Base-by-base conservation (phyloP, 2,888 invertebrate genomes). In the Synergus itoensis region DNA sequence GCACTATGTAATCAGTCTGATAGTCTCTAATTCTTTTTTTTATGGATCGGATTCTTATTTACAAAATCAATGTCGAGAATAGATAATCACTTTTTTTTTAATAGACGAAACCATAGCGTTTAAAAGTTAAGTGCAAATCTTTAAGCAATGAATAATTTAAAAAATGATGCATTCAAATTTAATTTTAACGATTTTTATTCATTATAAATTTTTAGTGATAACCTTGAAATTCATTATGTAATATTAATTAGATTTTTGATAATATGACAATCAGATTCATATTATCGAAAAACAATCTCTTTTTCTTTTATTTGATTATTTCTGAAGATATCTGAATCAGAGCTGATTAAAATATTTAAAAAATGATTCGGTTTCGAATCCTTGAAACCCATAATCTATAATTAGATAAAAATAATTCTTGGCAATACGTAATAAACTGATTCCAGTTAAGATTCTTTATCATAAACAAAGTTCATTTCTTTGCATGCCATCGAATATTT, bases 1-100 rank as follows among this genome's bases (percentile, higher is more conserved):
- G 82, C 78, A 77, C 80, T 82, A 36, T 36, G 5, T 36, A 83
- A 83, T 83, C 84, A 48, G 69, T 60, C 53, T 67, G 83, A 86
- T 82, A 86, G 80, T 60, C 76, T 75, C 12, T 11, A 21, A 4
- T 21, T 28, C 12, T 60, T 4, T 12, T 21, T 53, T 60, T 60
- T 28, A 12, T 12, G 12, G 12, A 45, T 60, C 12, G 18, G 1
- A 11, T 21, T 18, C 11, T 60, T 3, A 12, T 18, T 60, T 60
- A 12, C 1, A 53, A n/a, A 53, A 53, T 53, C 8, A 53, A 53
- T 53, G 3, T 9, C n/a, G 9, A 53, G 3, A 53, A 9, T 53
- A 7, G 9, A 53, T 53, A n/a, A 7, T 1, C 1, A n/a, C 8
- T n/a, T 53, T 1, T 5, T 53, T n/a, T 9, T n/a, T n/a, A 53